A percentile compares a stretch with the other conserved stretches of the same genome.
Evolutionary conservation across 2,797 vertebrate genomes (phyloP).

Genomic region (Intellagama lesueurii): DNA sequence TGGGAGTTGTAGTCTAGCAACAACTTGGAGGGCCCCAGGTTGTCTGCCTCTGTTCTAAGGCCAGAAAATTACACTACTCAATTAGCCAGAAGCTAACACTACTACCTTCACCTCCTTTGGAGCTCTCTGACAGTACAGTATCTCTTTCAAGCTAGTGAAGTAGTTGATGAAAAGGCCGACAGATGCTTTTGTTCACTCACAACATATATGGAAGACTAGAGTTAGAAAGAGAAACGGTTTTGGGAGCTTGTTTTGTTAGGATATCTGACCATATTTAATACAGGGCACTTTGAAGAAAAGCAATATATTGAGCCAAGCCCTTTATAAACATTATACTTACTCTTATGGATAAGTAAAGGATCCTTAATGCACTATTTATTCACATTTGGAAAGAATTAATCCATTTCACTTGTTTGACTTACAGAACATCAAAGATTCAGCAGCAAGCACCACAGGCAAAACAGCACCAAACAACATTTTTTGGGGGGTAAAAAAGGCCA

Average conservation of each 20-base stretch:
- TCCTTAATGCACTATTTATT: background rate
- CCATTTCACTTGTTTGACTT: background rate
- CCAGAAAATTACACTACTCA: background rate
- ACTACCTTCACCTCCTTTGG: background rate
- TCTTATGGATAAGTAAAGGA: background rate
- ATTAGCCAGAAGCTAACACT: background rate
- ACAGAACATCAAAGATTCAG: background rate
- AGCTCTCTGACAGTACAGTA: background rate
- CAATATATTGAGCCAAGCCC: background rate
- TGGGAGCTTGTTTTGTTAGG: background rate
- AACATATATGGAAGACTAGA: background rate
- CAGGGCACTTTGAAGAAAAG: background rate
- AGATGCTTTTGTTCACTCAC: background rate
- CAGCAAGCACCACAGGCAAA: background rate
- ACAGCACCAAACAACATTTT: background rate
- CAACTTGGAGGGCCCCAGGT: background rate
- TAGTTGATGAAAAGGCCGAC: background rate
- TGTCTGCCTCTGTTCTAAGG: background rate
- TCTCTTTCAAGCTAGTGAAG: background rate
- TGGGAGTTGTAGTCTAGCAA: background rate
- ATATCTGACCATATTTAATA: background rate
- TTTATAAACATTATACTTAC: background rate
- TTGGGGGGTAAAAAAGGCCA: background rate
- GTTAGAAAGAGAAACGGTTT: background rate
- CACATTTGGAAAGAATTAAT: background rate